Evolutionary conservation across 2,888 invertebrate species (phyloP).

Genomic region (Uloborus plumipes): DNA sequence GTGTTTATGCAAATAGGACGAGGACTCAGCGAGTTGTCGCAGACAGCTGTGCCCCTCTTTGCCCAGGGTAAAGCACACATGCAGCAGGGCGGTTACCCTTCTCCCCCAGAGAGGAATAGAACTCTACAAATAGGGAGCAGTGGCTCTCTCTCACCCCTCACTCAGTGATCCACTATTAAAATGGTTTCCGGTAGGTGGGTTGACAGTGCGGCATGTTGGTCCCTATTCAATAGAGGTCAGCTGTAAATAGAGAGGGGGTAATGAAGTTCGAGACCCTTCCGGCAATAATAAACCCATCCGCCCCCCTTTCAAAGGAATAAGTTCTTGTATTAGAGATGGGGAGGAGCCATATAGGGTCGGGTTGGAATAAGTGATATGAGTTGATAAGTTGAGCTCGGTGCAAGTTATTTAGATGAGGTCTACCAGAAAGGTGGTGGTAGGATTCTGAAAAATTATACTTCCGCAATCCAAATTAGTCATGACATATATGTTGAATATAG

Average conservation of each 20-base stretch:
- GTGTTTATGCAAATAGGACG: conserved; percentile 51
- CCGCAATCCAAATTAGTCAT: no score
- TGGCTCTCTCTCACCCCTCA: not conserved
- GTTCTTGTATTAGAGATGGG: no score
- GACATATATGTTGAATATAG: no score
- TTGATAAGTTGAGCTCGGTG: no score
- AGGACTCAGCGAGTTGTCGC: conserved; percentile 48
- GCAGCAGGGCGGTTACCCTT: conserved; percentile 28
- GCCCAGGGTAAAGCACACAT: conserved; percentile 22
- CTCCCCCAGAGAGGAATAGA: conserved; percentile 23
- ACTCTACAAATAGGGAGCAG: conserved; percentile 53
- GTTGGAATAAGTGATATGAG: no score
- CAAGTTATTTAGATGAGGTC: no score
- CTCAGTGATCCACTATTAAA: conserved; percentile 51
- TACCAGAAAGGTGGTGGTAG: no score
- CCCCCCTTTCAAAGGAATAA: no score
- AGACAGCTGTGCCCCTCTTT: conserved; percentile 42
- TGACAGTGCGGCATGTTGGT: not conserved
- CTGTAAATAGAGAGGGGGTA: conserved; percentile 25
- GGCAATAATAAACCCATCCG: no score
- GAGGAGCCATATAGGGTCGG: no score
- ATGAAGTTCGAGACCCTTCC: not conserved
- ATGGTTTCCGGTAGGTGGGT: conserved; percentile 29
- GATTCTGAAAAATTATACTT: no score
- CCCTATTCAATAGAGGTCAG: conserved; percentile 32